Conservation (phyloP, 53 echinoderm and acorn worm species). For the Paelopatides confundens region DNA sequence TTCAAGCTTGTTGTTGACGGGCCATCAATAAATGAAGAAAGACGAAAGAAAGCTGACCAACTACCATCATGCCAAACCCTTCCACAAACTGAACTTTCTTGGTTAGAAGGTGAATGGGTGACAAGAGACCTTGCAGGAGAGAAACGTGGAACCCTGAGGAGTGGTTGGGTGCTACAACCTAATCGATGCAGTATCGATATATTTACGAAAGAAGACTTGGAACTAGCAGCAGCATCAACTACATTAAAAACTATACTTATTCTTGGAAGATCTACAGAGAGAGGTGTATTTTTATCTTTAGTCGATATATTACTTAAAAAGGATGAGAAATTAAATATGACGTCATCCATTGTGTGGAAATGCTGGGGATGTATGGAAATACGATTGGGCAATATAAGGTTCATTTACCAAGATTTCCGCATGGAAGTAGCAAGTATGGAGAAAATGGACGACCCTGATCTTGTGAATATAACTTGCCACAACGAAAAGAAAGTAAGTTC, state of each 20-base stretch:
- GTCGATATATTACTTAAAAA: neutral
- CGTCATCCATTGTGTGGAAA: neutral
- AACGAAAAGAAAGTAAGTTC: neutral
- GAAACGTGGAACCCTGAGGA: neutral
- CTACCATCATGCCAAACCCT: slow-evolving; percentile 15
- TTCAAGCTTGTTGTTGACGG: neutral
- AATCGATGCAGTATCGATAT: neutral
- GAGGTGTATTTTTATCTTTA: neutral
- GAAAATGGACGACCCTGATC: neutral
- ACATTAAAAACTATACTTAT: neutral
- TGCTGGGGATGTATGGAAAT: slow-evolving; percentile 6
- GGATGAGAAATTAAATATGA: neutral
- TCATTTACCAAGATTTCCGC: slow-evolving; percentile 13
- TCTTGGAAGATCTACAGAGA: slow-evolving; percentile 7
- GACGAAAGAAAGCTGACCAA: neutral
- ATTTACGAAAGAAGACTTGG: neutral
- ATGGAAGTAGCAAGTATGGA: neutral
- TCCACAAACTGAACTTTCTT: neutral
- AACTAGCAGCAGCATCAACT: neutral
- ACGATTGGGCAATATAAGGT: neutral
- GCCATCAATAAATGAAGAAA: neutral
- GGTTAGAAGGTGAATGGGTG: slow-evolving; percentile 1
- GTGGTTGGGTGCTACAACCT: slow-evolving; percentile 5
- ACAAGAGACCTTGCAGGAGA: neutral
- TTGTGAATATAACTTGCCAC: neutral